These are phyloP conservation scores for Chydorus sphaericus DNA, from an alignment of 2,888 invertebrate genomes.

Conservation along the genomic window DNA sequence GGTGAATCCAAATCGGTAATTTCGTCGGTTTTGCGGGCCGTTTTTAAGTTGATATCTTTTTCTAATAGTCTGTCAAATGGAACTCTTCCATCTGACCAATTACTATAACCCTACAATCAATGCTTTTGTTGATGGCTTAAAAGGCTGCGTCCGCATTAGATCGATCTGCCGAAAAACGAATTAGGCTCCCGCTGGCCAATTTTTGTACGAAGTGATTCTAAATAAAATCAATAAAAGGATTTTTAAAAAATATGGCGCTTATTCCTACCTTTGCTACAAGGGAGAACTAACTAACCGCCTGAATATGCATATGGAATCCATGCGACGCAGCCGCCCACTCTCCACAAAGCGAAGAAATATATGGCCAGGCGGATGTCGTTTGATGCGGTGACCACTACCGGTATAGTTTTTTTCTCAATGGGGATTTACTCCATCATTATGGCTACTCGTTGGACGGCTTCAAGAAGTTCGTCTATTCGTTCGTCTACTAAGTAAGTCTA, in stretches of 20 bases:
- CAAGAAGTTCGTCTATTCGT: no score
- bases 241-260: no score
- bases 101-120: background rate
- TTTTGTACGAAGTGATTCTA: background rate
- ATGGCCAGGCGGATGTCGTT: background rate
- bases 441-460: background rate
- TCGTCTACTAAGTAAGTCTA: no score
- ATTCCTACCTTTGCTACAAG: no score
- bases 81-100: background rate
- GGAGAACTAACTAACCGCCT: no score
- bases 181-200: background rate
- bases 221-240: background rate
- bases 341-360: background rate
- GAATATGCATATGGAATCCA: no score
- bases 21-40: background rate
- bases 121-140: background rate
- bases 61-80: background rate
- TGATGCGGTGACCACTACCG: background rate
- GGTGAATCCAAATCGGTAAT: background rate
- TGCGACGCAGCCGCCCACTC: background rate
- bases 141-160: background rate
- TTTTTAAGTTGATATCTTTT: no score
- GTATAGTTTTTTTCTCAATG: background rate
- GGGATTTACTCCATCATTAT: background rate
- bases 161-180: background rate